phyloP scores from a whole-genome alignment of 2,113 vertebrate genomes.

The Electrona antarctica region DNA sequence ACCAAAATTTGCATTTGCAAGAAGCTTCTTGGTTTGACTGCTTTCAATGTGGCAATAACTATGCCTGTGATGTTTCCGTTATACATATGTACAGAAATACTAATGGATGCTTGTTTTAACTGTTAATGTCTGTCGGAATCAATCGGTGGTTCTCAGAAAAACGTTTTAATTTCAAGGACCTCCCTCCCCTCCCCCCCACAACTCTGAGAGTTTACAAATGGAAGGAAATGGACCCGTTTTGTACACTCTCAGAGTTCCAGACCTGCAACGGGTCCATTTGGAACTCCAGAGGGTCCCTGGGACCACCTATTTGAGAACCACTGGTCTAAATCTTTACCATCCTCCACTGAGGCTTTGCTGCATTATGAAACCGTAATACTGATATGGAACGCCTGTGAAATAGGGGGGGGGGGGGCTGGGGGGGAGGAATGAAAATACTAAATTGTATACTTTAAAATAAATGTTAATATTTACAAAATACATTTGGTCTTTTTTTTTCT shows the following conservation, averaged over 20 bases:
- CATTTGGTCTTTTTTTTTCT: conserved; percentile 8
- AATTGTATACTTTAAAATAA: conserved; percentile 82
- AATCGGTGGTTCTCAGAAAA: too few relatives aligned
- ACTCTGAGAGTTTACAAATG: too few relatives aligned
- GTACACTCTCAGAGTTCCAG: too few relatives aligned
- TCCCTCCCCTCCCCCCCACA: too few relatives aligned
- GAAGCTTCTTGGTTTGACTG: conserved; percentile 49
- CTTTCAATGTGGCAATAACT: not conserved
- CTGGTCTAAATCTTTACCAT: conserved; percentile 56
- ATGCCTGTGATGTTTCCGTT: conserved; percentile 39
- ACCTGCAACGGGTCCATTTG: too few relatives aligned
- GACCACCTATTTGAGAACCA: too few relatives aligned
- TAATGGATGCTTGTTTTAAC: conserved; percentile 63
- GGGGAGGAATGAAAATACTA: conserved; percentile 75
- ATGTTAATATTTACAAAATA: conserved; percentile 80
- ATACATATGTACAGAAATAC: conserved; percentile 42
- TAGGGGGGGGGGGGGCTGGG: conserved; percentile 69
- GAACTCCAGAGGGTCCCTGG: too few relatives aligned
- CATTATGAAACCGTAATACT: conserved; percentile 74
- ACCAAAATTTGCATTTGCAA: conserved; percentile 65
- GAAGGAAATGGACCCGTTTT: too few relatives aligned
- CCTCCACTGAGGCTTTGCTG: conserved; percentile 74
- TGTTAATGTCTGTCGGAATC: conserved; percentile 45
- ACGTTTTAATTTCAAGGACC: too few relatives aligned
- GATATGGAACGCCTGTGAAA: conserved; percentile 79